These are phyloP conservation scores for Hypercompe scribonia DNA, from an alignment of 2,888 invertebrate genomes.

Conservation along the genomic window DNA sequence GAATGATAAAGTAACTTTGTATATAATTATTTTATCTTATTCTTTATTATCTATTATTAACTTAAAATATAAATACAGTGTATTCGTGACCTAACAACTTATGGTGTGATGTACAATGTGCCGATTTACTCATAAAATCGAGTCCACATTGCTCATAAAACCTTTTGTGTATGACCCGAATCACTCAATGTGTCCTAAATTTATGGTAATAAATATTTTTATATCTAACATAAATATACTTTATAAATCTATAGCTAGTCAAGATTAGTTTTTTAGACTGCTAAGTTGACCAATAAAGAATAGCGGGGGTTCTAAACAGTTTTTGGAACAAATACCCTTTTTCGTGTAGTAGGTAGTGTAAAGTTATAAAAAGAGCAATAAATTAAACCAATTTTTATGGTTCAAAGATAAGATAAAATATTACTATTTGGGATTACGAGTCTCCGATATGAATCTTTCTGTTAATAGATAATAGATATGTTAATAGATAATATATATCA, in stretches of 20 bases:
- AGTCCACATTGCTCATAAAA: too few relatives aligned
- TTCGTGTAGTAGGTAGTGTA: too few relatives aligned
- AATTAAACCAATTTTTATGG: too few relatives aligned
- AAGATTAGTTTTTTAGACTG: background rate
- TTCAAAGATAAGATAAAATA: too few relatives aligned
- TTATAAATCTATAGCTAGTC: background rate
- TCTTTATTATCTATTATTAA: background rate
- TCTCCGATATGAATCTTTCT: too few relatives aligned
- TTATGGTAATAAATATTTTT: background rate
- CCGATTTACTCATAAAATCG: background rate
- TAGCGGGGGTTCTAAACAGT: background rate
- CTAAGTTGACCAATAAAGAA: background rate
- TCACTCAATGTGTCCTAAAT: background rate
- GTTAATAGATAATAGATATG: too few relatives aligned
- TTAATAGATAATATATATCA: too few relatives aligned
- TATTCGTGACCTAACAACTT: background rate
- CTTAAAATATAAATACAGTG: background rate
- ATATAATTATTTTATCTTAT: too few relatives aligned
- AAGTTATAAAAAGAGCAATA: too few relatives aligned
- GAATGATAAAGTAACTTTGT: too few relatives aligned
- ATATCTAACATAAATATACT: background rate
- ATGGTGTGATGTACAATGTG: background rate
- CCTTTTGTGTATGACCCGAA: slow-evolving; percentile 6
- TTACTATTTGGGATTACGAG: too few relatives aligned
- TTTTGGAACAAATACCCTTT: background rate